Base-by-base conservation (phyloP, 1,140 invertebrate species). In the Habropoda laboriosa region DNA sequence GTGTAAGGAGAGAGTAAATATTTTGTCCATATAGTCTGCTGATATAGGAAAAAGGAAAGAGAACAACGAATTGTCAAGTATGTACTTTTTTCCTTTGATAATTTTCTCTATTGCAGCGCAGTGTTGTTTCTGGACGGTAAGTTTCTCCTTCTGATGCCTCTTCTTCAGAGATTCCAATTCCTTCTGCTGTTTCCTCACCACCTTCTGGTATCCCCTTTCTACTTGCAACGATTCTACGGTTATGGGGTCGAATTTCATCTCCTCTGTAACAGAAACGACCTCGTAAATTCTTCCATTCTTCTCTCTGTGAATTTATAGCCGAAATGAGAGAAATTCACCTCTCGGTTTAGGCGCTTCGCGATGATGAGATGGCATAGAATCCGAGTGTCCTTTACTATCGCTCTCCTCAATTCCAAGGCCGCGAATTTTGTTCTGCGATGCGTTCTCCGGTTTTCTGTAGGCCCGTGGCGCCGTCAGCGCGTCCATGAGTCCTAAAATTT, bases 141-240 rank as follows among this genome's bases (percentile, higher is more conserved):
- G 94, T 90, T 97, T 96, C 93, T 99, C 98, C 91, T 99, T 99
- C 78, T 96, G 95, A 83, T 99, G 98, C 77, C 96, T 96, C 90
- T 99, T 99, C 89, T 96, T 96, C 91, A 99, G 93, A 13, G 96
- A 94, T 81, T 99, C 99, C 75, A 98, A 89, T 87, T 99, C 99
- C 90, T 99, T 99, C 91, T 97, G 96, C 86, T 99, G 98, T 90
- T 99, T 99, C 88, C 98, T 97, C 49, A 97, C 95, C n/a, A 97
- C 95, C 94, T 99, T 99, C 84, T 97, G 94, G 93, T 98, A 99
- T 55, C 96, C 96, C 93, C 99, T 99, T 89, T 99, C 98, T 86
- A 96, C 95, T 45, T 97, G 96, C 53, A 99, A 93, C 32, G 95
- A 96, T 76, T 99, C 98, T 18, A 98, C 94, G 0, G 97, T 99